A percentile compares a stretch with the other conserved stretches of the same genome.
These are phyloP conservation scores for Corythornis cristatus DNA, from an alignment of 2,113 vertebrate species.

Conservation along the genomic window DNA sequence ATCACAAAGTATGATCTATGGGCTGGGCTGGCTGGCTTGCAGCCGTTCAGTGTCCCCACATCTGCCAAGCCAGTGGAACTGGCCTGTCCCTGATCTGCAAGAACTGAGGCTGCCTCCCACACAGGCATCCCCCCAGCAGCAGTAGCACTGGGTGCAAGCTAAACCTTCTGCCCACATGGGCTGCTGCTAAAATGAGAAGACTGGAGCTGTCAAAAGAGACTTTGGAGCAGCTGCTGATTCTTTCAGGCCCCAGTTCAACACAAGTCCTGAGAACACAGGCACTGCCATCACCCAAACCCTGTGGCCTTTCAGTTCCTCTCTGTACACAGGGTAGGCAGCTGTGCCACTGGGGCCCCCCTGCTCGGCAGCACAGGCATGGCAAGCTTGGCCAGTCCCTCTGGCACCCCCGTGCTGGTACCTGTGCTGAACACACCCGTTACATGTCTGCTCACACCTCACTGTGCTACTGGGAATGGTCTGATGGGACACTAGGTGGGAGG, in stretches of 20 bases:
- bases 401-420: not conserved
- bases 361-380: accelerated
- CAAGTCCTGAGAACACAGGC: not conserved
- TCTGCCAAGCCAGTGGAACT: accelerated
- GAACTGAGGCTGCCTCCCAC: not conserved
- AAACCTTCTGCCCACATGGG: not conserved
- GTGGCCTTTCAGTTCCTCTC: not conserved
- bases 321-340: not conserved
- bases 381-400: not conserved
- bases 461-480: accelerated
- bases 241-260: not conserved
- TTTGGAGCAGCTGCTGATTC: not conserved
- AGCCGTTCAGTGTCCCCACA: not conserved
- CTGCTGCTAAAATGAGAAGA: not conserved
- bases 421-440: accelerated
- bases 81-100: not conserved
- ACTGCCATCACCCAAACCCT: not conserved
- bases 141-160: accelerated
- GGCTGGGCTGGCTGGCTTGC: not conserved
- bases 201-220: not conserved
- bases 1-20: not conserved
- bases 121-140: accelerated
- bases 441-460: not conserved
- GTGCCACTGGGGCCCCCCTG: not conserved
- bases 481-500: not conserved